phyloP scores from a whole-genome alignment of 1,140 invertebrate genomes.

The Heliconius nattereri region DNA sequence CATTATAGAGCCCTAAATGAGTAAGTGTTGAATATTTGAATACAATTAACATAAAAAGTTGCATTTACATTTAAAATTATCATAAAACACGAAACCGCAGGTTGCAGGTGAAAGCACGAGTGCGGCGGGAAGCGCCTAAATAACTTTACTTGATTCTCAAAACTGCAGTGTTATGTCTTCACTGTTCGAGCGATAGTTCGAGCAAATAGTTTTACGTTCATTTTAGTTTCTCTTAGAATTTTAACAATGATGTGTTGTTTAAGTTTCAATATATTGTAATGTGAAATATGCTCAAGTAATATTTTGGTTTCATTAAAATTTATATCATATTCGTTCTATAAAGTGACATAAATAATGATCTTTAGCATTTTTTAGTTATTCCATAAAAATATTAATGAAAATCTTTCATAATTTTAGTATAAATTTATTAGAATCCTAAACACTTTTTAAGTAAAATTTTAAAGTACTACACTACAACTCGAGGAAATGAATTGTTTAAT shows the following conservation, averaged over 20 bases:
- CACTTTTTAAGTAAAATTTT: too few species aligned
- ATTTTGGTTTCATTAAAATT: not conserved
- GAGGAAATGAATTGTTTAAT: too few species aligned
- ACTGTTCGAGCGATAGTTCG: not conserved
- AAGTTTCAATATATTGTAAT: not conserved
- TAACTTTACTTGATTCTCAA: conserved; percentile 28
- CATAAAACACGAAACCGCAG: conserved; percentile 18
- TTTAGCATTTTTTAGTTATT: too few species aligned
- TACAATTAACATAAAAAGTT: not conserved
- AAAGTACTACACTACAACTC: too few species aligned
- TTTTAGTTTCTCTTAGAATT: not conserved
- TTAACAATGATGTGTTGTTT: conserved; percentile 9
- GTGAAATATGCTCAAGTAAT: not conserved
- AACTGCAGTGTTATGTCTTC: conserved; percentile 29
- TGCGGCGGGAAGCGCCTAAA: conserved; percentile 26
- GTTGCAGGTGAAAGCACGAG: conserved; percentile 24
- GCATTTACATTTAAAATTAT: conserved; percentile 16
- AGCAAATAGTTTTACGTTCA: conserved; percentile 2
- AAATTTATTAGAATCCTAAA: too few species aligned
- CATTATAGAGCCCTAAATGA: not conserved
- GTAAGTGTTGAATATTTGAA: not conserved
- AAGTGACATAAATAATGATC: too few species aligned
- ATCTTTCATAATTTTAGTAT: too few species aligned
- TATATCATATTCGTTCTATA: too few species aligned
- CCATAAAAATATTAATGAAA: too few species aligned